Evolutionary conservation across 1,140 invertebrate genomes (phyloP), one percentile per base, ranked within the genome.

Genomic region (Drosophila aff.): DNA sequence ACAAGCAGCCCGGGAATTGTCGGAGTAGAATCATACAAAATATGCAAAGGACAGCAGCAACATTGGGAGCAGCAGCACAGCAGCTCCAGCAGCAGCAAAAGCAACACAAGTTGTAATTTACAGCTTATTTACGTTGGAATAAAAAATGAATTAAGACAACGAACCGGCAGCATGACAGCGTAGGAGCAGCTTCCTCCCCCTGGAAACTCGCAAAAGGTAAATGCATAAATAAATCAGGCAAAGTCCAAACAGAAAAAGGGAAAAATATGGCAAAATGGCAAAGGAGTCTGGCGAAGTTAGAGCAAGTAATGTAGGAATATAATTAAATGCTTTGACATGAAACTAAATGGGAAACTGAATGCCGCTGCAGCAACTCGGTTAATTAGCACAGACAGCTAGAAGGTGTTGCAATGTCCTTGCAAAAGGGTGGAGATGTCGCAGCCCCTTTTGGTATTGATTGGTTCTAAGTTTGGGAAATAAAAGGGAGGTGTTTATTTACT

Each of bases 81-180:
- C n/a, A 52, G 47, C 58, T 65, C 16, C 46, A 46, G 40, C 71
- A 79, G 60, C 69, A 55, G 62, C 50, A 53, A 33, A 38, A 55
- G 68, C 69, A 76, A 40, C 55, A 62, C 53, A 79, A 79, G 76
- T 83, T 79, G 81, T 89, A 89, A 89, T 89, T 89, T 90, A 90
- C 85, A 81, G 79, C 85, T 89, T 89, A 85, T 82, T 82, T 90
- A 82, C 81, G 74, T 90, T 90, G 79, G 72, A 85, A 82, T 79
- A 85, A 90, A 90, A 89, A 89, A 84, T 89, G 81, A 90, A 90
- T 90, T 89, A 89, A 89, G 81, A 67, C 78, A 81, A 71, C 80
- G 77, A 69, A 83, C 68, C 46, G 59, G 75, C 76, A 65, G 53
- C 76, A 58, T 79, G 76, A 72, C 76, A 79, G 76, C 66, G 28